Evolutionary conservation across 2,113 vertebrate genomes (phyloP).

Genomic region (Xiphophorus hellerii): DNA sequence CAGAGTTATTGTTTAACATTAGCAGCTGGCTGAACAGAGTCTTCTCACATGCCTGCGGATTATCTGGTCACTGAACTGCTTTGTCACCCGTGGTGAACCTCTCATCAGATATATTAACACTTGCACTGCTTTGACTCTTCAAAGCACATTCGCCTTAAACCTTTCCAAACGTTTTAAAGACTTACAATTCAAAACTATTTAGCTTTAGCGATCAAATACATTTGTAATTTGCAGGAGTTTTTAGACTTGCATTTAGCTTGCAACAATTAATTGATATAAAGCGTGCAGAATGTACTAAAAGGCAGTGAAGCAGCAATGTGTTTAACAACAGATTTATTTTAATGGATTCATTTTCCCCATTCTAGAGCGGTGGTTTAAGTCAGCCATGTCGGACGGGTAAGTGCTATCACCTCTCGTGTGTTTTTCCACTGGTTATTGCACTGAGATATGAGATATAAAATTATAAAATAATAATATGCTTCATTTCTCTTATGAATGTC

Average conservation of each 20-base stretch:
- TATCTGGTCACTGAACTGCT: conserved; percentile 47
- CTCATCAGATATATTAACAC: conserved; percentile 47
- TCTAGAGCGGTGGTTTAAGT: conserved; percentile 15
- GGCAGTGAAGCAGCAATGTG: not conserved
- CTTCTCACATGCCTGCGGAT: conserved; percentile 52
- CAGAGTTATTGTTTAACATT: conserved; percentile 6
- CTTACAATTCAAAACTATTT: not conserved
- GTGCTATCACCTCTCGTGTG: conserved; percentile 26
- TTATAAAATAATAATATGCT: conserved; percentile 3
- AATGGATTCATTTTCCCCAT: not conserved
- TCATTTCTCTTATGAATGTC: conserved; percentile 21
- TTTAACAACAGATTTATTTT: not conserved
- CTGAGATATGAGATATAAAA: not conserved
- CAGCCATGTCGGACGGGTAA: conserved; percentile 64
- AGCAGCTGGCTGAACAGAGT: conserved; percentile 12
- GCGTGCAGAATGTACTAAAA: not conserved
- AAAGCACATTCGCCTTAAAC: not conserved
- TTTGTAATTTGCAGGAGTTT: not conserved
- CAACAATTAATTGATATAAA: not conserved
- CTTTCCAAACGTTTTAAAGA: not conserved
- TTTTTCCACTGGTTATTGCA: not conserved
- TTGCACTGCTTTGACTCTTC: not conserved
- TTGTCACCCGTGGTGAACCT: conserved; percentile 58
- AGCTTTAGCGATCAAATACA: not conserved
- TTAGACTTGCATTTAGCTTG: not conserved